Evolutionary conservation across 2,888 invertebrate genomes (phyloP).

Genomic region (Drepana falcataria): DNA sequence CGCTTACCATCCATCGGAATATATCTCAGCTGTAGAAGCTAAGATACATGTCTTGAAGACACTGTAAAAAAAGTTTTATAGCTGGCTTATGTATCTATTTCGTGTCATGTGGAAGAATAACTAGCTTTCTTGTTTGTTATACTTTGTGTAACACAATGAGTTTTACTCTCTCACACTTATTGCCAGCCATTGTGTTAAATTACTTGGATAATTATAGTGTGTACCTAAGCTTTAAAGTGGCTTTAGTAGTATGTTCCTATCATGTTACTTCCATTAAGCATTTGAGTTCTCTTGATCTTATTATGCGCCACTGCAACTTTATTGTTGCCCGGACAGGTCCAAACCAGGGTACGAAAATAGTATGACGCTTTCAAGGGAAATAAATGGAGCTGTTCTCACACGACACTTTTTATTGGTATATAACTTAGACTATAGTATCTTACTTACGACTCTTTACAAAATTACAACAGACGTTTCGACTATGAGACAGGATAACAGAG

Average conservation of each 20-base stretch:
- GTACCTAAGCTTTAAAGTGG: neutral
- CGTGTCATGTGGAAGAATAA: neutral
- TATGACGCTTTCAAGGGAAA: constrained; percentile 8
- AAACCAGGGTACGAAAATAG: no score
- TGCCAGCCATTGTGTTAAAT: neutral
- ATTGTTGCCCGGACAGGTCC: no score
- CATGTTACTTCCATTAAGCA: no score
- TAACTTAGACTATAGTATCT: constrained; percentile 65
- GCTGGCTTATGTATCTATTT: neutral
- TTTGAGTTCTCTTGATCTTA: no score
- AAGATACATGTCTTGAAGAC: no score
- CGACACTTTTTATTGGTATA: constrained; percentile 75
- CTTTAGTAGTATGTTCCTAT: neutral
- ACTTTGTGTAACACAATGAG: neutral
- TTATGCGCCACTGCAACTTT: no score
- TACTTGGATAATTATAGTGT: neutral
- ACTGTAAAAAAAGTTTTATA: neutral
- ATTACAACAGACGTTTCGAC: constrained; percentile 77
- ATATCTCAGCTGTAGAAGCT: no score
- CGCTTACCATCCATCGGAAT: no score
- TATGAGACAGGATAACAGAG: constrained; percentile 68
- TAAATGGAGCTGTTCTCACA: constrained; percentile 54
- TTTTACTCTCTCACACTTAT: neutral
- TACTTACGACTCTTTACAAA: constrained; percentile 79
- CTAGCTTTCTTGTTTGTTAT: constrained; percentile 4